Conservation (phyloP, 1,140 invertebrate species). For the Drosophila sp. region DNA sequence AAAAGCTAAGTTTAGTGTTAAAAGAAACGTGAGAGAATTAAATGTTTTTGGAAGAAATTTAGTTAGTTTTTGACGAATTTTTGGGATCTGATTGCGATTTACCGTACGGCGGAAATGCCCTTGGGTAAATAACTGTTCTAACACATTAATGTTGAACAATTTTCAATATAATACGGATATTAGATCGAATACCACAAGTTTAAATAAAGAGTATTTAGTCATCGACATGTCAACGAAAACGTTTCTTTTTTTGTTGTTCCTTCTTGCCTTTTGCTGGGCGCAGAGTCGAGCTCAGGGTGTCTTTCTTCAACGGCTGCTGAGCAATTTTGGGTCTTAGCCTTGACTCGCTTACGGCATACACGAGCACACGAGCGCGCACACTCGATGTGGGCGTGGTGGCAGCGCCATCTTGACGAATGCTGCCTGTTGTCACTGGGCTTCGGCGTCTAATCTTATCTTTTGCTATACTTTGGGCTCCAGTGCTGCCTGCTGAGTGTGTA, state of each 20-base stretch:
- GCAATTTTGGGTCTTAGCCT: conserved; percentile 80
- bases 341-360: conserved; percentile 75
- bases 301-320: conserved; percentile 47
- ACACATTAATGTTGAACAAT: too few relatives aligned
- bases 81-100: too few relatives aligned
- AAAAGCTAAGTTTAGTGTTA: too few relatives aligned
- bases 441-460: conserved; percentile 78
- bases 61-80: too few relatives aligned
- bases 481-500: conserved; percentile 33
- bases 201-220: not conserved
- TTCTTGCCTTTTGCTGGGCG: not conserved
- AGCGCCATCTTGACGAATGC: conserved; percentile 75
- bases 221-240: not conserved
- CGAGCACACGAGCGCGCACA: conserved; percentile 75
- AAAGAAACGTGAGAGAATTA: too few relatives aligned
- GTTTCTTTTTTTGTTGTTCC: not conserved
- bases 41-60: too few relatives aligned
- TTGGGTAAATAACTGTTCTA: too few relatives aligned
- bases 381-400: conserved; percentile 65
- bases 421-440: conserved; percentile 78
- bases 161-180: too few relatives aligned
- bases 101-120: too few relatives aligned
- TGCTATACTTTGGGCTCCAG: conserved; percentile 63
- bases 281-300: conserved; percentile 12
- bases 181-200: too few relatives aligned